Base-by-base conservation (phyloP, 2,888 invertebrate genomes). In the Sphinx pinastri region DNA sequence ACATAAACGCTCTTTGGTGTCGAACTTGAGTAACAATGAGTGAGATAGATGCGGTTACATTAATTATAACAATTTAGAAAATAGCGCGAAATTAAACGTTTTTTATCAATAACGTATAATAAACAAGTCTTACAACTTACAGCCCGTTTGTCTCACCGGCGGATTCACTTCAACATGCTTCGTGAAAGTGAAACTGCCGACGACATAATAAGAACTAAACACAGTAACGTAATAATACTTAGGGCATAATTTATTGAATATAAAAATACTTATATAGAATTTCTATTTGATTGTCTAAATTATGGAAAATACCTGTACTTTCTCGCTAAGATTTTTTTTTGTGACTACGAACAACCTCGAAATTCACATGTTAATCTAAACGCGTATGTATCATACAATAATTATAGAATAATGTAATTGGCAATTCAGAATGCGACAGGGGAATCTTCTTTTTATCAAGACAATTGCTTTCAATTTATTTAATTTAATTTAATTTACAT, bases 1-100 rank as follows among this genome's bases (percentile, higher is more conserved):
- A 67, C 13, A 58, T 68, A 67, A 84, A 81, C 79, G 78, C 83
- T 92, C 93, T 93, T 93, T 93, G 93, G 93, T 88, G 92, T 87
- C 90, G 82, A 79, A 78, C 78, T 76, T 73, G 67, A 49, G 74
- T 73, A 71, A 71, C 60, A 74, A 70, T 76, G 74, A 71, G 78
- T 81, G 80, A 82, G 80, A 84, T 83, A 82, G 79, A 76, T 78
- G 74, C 67, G 80, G 81, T 81, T 79, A 72, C 73, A 73, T n/a
- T 47, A 63, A 54, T 54, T 63, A 25, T 47, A 54, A 69, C 45
- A 54, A 60, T 68, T 63, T 63, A 63, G 63, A 49, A 25, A 63
- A 63, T 63, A 63, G 19, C 19, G 63, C 19, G 13, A 76, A 76
- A 74, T 73, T 72, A 73, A 74, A 72, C 72, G 70, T 71, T 72